Evolutionary conservation across 2,888 invertebrate genomes (phyloP).

Genomic region (Cosmorhoe ocellata): DNA sequence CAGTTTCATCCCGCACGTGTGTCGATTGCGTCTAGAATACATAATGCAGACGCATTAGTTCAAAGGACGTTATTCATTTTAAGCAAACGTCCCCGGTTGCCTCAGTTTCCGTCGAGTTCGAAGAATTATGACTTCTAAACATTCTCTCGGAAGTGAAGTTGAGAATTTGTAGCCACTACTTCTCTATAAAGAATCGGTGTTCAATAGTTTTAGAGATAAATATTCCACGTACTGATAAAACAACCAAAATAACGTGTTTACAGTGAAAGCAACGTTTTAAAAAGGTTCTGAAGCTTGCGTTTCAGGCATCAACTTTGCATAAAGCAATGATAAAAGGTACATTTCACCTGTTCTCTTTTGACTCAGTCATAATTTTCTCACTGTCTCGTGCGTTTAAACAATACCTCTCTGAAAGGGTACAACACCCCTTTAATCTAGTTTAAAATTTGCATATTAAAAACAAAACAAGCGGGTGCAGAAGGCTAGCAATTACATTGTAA

Average conservation of each 20-base stretch:
- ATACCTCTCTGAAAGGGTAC: slow-evolving; percentile 16
- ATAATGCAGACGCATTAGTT: slow-evolving; percentile 53
- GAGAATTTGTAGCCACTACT: slow-evolving; percentile 28
- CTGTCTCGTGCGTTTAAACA: slow-evolving; percentile 20
- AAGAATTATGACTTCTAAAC: slow-evolving; percentile 37
- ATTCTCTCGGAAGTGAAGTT: slow-evolving; percentile 29
- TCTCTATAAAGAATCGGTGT: slow-evolving; percentile 13
- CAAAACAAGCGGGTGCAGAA: slow-evolving; percentile 15
- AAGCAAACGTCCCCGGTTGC: slow-evolving; percentile 41
- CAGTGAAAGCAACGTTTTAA: not conserved
- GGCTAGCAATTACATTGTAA: slow-evolving; percentile 18
- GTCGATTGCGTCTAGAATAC: slow-evolving; percentile 51
- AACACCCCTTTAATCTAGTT: slow-evolving; percentile 24
- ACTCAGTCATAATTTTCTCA: slow-evolving; percentile 19
- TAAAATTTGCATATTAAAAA: slow-evolving; percentile 28
- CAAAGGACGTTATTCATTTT: slow-evolving; percentile 53
- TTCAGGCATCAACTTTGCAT: slow-evolving; percentile 7
- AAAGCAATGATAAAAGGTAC: slow-evolving; percentile 7
- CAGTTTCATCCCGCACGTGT: slow-evolving; percentile 47
- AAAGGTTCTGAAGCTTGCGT: not conserved
- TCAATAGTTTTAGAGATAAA: slow-evolving; percentile 2
- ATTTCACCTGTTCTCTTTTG: slow-evolving; percentile 14
- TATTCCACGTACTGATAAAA: not conserved
- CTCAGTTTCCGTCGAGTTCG: slow-evolving; percentile 33
- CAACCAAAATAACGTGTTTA: not conserved